phyloP scores from a whole-genome alignment of 2,113 vertebrate genomes.

The Brachyhypopomus occidentalis region DNA sequence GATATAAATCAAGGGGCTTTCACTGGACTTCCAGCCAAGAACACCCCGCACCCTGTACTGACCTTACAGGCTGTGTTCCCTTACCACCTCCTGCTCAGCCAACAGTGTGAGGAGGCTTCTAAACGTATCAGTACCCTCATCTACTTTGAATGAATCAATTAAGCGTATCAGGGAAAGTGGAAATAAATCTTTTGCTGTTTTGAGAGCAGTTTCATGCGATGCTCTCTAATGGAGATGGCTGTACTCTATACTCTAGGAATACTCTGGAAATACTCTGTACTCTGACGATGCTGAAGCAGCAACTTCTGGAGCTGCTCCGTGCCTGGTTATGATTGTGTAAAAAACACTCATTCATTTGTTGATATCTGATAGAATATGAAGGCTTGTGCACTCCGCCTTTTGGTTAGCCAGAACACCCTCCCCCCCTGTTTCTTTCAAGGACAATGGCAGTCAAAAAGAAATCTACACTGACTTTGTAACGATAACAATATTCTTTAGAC shows the following conservation, averaged over 20 bases:
- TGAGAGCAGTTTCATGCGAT: slow-evolving; percentile 15
- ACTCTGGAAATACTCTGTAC: neutral
- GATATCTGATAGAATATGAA: slow-evolving; percentile 33
- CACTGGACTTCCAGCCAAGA: neutral
- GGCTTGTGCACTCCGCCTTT: neutral
- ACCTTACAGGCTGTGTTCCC: neutral
- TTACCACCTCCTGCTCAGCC: neutral
- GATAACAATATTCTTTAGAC: neutral
- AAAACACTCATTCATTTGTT: neutral
- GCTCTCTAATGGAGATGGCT: neutral
- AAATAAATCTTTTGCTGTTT: slow-evolving; percentile 2
- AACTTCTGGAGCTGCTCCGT: slow-evolving; percentile 10
- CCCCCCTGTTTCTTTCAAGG: neutral
- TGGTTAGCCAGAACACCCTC: neutral
- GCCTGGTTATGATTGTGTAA: slow-evolving; percentile 26
- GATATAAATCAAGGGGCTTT: neutral
- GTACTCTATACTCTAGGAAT: neutral
- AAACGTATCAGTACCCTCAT: neutral
- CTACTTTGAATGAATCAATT: slow-evolving; percentile 13
- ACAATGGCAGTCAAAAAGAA: neutral
- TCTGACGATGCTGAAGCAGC: neutral
- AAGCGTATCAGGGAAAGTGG: slow-evolving; percentile 4
- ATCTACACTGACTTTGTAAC: neutral
- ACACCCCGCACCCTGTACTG: neutral
- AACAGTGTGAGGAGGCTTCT: neutral